Evolutionary conservation across 2,113 vertebrate species (phyloP).

Genomic region (Vimba vimba): DNA sequence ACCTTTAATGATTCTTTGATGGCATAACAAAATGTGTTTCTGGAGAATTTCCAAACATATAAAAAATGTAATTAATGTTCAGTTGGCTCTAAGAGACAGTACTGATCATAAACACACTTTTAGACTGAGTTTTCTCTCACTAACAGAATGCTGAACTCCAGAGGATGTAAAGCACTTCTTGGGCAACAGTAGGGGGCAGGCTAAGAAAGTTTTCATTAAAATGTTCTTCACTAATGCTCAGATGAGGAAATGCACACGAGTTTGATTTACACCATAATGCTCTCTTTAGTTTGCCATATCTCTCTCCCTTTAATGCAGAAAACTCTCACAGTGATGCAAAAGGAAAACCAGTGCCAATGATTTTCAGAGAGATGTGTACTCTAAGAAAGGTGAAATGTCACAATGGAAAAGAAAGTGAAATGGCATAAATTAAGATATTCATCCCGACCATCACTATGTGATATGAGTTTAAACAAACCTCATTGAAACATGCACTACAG

Average conservation of each 20-base stretch:
- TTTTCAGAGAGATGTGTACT: background rate
- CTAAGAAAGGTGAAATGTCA: background rate
- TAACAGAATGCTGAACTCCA: slow-evolving; percentile 42
- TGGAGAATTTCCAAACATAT: slow-evolving; percentile 34
- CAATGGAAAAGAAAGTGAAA: background rate
- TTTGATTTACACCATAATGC: background rate
- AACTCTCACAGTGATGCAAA: background rate
- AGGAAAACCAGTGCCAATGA: background rate
- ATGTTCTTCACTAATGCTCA: slow-evolving; percentile 62
- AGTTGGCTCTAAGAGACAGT: slow-evolving; percentile 38
- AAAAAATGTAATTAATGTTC: slow-evolving; percentile 50
- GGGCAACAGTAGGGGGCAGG: slow-evolving; percentile 81
- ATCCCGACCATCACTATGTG: background rate
- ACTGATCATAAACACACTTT: slow-evolving; percentile 9
- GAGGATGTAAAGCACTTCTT: slow-evolving; percentile 71
- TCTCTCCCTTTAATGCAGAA: background rate
- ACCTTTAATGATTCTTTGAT: slow-evolving; percentile 53
- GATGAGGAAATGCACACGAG: background rate
- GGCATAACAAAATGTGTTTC: slow-evolving; percentile 58
- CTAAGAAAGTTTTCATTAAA: slow-evolving; percentile 82
- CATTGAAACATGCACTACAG: background rate
- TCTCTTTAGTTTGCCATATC: background rate
- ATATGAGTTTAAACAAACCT: background rate
- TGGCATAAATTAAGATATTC: background rate
- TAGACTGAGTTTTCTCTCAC: background rate